Percentiles rank a stretch among this genome's conserved stretches.
These are phyloP conservation scores for Temnothorax nylanderi DNA, from an alignment of 1,140 invertebrate genomes.

Conservation along the genomic window DNA sequence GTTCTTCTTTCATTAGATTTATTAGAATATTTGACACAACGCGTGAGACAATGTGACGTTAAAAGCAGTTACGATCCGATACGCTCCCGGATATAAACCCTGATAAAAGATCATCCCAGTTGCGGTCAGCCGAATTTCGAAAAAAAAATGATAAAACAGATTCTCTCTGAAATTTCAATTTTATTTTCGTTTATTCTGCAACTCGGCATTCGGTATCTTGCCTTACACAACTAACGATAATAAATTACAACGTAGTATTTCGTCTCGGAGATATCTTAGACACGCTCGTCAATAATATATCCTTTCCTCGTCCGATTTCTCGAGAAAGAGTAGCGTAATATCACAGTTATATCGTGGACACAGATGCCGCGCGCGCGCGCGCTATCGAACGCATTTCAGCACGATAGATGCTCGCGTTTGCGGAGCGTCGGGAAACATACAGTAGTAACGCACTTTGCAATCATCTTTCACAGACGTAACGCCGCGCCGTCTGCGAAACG, in stretches of 20 bases:
- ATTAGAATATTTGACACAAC: constrained; percentile 37
- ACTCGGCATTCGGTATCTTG: not conserved
- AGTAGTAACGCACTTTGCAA: constrained; percentile 30
- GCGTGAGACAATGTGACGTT: constrained; percentile 16
- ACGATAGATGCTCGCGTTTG: constrained; percentile 20
- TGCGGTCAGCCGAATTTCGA: constrained; percentile 16
- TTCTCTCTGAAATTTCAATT: not conserved
- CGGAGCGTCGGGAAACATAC: constrained; percentile 41
- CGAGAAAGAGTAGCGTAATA: constrained; percentile 82
- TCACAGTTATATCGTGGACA: constrained; percentile 85
- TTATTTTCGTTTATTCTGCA: not conserved
- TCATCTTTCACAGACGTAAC: constrained; percentile 18
- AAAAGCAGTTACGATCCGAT: constrained; percentile 28
- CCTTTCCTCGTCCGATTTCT: constrained; percentile 50
- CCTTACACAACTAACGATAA: constrained; percentile 44
- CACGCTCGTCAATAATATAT: constrained; percentile 46
- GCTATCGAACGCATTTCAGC: constrained; percentile 40
- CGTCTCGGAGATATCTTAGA: constrained; percentile 37
- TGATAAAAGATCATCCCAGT: constrained; percentile 23
- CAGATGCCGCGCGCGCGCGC: constrained; percentile 54
- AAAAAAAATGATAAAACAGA: constrained; percentile 16
- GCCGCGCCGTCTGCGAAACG: not conserved
- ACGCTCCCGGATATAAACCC: not conserved
- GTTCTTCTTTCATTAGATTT: constrained; percentile 36
- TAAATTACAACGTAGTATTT: constrained; percentile 64